Percentiles rank a stretch among this genome's conserved stretches.
Conservation (phyloP, 2,888 invertebrate genomes). For the Melanostoma mellinum region DNA sequence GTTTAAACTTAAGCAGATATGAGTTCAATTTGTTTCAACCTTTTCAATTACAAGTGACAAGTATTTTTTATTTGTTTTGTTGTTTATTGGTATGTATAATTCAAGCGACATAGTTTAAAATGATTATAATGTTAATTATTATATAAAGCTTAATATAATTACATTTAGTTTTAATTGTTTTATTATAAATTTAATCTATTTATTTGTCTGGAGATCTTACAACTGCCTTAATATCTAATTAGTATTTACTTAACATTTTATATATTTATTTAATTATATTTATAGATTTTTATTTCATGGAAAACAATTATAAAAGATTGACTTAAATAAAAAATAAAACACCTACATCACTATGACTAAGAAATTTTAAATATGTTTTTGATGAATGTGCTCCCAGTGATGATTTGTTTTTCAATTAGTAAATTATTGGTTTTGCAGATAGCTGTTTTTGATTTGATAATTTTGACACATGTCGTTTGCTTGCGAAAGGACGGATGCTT, state of each 20-base stretch:
- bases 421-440: constrained; percentile 11
- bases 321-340: constrained; percentile 43
- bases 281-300: constrained; percentile 1
- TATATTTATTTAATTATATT: constrained; percentile 24
- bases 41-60: constrained; percentile 63
- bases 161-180: constrained; percentile 28
- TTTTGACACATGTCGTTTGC: background rate
- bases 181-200: constrained; percentile 62
- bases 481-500: constrained; percentile 19
- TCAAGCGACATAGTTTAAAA: constrained; percentile 52
- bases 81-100: constrained; percentile 50
- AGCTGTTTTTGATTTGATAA: background rate
- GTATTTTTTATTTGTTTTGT: constrained; percentile 34
- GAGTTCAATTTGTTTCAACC: constrained; percentile 41
- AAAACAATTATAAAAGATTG: constrained; percentile 43
- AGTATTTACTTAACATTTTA: constrained; percentile 42
- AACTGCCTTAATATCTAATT: constrained; percentile 61
- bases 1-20: constrained; percentile 21
- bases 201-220: constrained; percentile 73
- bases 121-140: constrained; percentile 25
- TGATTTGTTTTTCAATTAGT: constrained; percentile 13
- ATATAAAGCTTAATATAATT: constrained; percentile 17
- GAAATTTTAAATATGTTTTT: constrained; percentile 20
- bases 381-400: constrained; percentile 35
- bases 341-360: constrained; percentile 69